Conservation (phyloP, 1,140 invertebrate genomes). For the Cryptotermes secundus region DNA sequence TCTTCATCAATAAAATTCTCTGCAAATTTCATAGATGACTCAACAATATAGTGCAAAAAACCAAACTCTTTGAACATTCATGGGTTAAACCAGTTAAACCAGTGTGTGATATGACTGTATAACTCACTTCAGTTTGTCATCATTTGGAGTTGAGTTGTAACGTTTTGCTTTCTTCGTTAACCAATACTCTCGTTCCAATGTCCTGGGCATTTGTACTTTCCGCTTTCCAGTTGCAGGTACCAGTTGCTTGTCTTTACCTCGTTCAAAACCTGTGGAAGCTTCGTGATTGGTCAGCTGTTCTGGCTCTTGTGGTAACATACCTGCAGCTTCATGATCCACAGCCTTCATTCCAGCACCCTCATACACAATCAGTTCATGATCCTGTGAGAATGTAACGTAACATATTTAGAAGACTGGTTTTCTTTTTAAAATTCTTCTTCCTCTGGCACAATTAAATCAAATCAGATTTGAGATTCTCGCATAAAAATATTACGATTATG, state of each 20-base stretch:
- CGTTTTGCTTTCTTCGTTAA: background rate
- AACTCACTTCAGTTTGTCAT: background rate
- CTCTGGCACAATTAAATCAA: too few species aligned
- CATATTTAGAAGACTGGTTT: too few species aligned
- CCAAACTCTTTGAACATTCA: too few species aligned
- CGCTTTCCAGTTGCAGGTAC: background rate
- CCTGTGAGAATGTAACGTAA: background rate
- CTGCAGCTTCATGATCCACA: background rate
- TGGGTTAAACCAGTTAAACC: too few species aligned
- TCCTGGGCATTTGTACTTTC: background rate
- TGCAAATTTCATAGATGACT: too few species aligned
- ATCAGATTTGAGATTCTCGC: too few species aligned
- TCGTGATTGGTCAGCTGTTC: background rate
- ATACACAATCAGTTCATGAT: background rate
- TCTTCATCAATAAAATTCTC: too few species aligned
- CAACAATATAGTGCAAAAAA: too few species aligned
- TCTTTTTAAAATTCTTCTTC: too few species aligned
- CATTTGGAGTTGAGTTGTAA: background rate
- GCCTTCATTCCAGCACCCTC: background rate
- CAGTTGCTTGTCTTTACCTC: background rate
- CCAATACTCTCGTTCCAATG: background rate
- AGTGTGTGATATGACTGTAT: background rate
- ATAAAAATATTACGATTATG: too few species aligned
- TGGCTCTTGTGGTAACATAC: background rate
- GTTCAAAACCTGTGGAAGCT: background rate